A percentile compares a stretch with the other conserved stretches of the same genome.
Evolutionary conservation across 2,113 vertebrate species (phyloP).

Genomic region (Albula goreensis): DNA sequence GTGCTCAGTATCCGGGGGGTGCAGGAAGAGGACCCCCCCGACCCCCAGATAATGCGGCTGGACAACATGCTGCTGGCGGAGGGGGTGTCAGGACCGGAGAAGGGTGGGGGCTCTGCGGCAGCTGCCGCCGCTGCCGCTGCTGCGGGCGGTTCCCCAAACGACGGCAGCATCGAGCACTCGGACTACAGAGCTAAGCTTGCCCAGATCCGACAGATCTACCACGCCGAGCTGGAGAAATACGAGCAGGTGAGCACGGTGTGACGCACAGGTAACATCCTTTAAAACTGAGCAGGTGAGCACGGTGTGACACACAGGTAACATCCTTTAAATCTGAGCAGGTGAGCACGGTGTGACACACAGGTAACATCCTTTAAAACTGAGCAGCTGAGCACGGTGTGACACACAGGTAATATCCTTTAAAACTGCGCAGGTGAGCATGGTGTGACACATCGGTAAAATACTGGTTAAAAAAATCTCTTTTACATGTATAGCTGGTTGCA

Average conservation of each 20-base stretch:
- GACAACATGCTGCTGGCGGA: conserved; percentile 89
- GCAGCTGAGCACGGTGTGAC: conserved; percentile 67
- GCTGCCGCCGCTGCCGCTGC: conserved; percentile 79
- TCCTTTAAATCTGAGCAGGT: too few species aligned
- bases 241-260: conserved; percentile 73
- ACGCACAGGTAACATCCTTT: too few species aligned
- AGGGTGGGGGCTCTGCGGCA: conserved; percentile 77
- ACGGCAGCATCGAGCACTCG: conserved; percentile 87
- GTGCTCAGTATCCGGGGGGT: conserved; percentile 82
- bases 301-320: too few species aligned
- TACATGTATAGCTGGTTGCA: too few species aligned
- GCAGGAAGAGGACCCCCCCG: conserved; percentile 83
- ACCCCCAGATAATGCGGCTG: conserved; percentile 83
- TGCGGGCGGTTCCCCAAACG: conserved; percentile 82
- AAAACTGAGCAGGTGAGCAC: too few species aligned
- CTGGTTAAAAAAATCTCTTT: too few species aligned
- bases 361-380: conserved; percentile 45
- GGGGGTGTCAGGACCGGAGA: conserved; percentile 84
- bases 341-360: too few species aligned
- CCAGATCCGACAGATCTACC: conserved; percentile 88
- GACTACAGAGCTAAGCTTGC: conserved; percentile 90
- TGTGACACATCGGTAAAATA: too few species aligned
- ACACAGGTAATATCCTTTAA: too few species aligned
- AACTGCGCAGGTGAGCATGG: too few species aligned
- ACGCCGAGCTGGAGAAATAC: conserved; percentile 90